Percentiles rank a stretch among this genome's conserved stretches.
phyloP scores from a whole-genome alignment of 1,140 invertebrate genomes.

The Heterodera carotae region DNA sequence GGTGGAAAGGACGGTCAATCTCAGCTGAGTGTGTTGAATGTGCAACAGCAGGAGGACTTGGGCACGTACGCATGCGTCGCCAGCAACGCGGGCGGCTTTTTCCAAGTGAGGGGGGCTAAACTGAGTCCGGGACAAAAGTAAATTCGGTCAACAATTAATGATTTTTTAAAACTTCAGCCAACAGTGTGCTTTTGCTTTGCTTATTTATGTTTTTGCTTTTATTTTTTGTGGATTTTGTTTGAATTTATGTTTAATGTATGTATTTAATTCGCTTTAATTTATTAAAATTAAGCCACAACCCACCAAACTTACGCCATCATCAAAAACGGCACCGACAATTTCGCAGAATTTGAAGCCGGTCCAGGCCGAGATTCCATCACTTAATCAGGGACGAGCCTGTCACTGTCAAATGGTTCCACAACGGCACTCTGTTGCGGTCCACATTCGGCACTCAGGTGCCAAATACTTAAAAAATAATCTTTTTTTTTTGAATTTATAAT shows the following conservation, averaged over 20 bases:
- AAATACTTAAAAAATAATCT: not conserved
- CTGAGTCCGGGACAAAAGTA: too few species aligned
- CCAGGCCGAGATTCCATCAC: constrained; percentile 53
- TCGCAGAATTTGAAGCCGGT: constrained; percentile 59
- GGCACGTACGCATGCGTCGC: constrained; percentile 50
- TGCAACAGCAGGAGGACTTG: constrained; percentile 40
- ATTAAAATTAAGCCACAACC: constrained; percentile 65
- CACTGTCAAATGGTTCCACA: constrained; percentile 61
- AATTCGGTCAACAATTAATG: too few species aligned
- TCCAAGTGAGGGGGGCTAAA: constrained; percentile 39
- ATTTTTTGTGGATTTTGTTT: not conserved
- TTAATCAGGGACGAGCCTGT: constrained; percentile 56
- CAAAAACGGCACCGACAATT: constrained; percentile 58
- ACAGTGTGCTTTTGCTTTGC: too few species aligned
- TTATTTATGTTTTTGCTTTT: constrained; percentile 6
- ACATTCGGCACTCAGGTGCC: constrained; percentile 59
- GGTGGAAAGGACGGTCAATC: constrained; percentile 41
- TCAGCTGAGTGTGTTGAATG: constrained; percentile 44
- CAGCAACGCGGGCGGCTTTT: constrained; percentile 50
- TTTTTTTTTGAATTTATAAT: not conserved
- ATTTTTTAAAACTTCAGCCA: too few species aligned
- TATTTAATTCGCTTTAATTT: not conserved
- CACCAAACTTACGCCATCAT: constrained; percentile 57
- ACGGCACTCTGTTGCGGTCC: constrained; percentile 61
- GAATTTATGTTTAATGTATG: not conserved